phyloP scores from a whole-genome alignment of 1,140 invertebrate species.

The Hycleus phaleratus region DNA sequence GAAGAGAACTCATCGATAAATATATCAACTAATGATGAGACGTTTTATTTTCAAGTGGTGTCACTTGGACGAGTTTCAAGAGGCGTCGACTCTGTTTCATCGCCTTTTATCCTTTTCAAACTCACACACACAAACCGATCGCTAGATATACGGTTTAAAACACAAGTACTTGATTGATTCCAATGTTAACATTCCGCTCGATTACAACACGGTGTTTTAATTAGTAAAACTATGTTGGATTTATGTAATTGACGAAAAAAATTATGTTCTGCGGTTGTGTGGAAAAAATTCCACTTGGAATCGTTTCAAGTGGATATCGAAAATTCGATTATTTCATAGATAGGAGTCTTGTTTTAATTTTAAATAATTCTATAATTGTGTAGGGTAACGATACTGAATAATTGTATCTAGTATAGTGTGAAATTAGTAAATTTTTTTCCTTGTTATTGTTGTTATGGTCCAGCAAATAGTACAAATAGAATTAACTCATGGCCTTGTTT shows the following conservation, averaged over 20 bases:
- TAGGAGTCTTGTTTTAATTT: no score
- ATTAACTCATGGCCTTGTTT: constrained; percentile 13
- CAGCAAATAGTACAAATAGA: constrained; percentile 6
- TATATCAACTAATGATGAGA: constrained; percentile 17
- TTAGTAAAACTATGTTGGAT: neutral
- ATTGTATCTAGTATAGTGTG: neutral
- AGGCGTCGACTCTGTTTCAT: neutral
- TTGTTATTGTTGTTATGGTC: constrained; percentile 4
- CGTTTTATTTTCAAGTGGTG: constrained; percentile 16
- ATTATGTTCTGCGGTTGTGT: no score
- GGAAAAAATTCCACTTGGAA: no score
- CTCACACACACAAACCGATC: no score
- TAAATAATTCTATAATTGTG: no score
- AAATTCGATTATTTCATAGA: no score
- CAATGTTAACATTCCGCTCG: constrained; percentile 12
- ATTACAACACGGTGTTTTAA: constrained; percentile 11
- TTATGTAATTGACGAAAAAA: no score
- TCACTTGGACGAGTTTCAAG: constrained; percentile 17
- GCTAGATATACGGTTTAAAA: no score
- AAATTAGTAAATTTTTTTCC: constrained; percentile 7
- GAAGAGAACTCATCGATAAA: constrained; percentile 3
- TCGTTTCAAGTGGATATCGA: no score
- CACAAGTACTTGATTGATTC: constrained; percentile 2
- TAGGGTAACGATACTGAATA: no score
- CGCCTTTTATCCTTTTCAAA: constrained; percentile 3